Conservation (phyloP, 2,113 vertebrate species). For the Ictalurus furcatus region DNA sequence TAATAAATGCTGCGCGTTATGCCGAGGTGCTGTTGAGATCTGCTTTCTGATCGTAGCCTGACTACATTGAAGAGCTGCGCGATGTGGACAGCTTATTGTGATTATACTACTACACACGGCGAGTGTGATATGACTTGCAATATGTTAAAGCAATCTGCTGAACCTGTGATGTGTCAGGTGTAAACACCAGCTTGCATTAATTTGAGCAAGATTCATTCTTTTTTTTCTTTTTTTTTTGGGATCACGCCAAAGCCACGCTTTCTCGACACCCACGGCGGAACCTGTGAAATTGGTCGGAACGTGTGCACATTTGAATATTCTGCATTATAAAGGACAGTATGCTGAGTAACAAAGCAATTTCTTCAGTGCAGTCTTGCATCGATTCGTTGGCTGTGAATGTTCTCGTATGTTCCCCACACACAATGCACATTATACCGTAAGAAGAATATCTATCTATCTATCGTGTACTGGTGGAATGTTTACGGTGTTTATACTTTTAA, state of each 20-base stretch:
- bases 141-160: slow-evolving; percentile 22
- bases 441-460: background rate
- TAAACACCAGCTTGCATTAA: slow-evolving; percentile 23
- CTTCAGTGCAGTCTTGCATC: background rate
- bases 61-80: background rate
- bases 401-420: background rate
- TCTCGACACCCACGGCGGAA: background rate
- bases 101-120: slow-evolving; percentile 5
- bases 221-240: background rate
- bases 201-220: background rate
- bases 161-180: slow-evolving; percentile 27
- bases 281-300: background rate
- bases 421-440: background rate
- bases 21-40: background rate
- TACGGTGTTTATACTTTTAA: background rate
- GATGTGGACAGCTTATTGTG: slow-evolving; percentile 16
- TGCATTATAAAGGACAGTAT: slow-evolving; percentile 17
- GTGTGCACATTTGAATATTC: background rate
- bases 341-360: background rate
- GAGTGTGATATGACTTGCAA: slow-evolving; percentile 15
- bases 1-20: background rate
- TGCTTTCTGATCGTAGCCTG: slow-evolving; percentile 5
- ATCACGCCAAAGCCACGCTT: slow-evolving; percentile 16
- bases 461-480: background rate
- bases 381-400: background rate